phyloP scores from a whole-genome alignment of 1,140 invertebrate genomes.

The Epicauta chinensis region DNA sequence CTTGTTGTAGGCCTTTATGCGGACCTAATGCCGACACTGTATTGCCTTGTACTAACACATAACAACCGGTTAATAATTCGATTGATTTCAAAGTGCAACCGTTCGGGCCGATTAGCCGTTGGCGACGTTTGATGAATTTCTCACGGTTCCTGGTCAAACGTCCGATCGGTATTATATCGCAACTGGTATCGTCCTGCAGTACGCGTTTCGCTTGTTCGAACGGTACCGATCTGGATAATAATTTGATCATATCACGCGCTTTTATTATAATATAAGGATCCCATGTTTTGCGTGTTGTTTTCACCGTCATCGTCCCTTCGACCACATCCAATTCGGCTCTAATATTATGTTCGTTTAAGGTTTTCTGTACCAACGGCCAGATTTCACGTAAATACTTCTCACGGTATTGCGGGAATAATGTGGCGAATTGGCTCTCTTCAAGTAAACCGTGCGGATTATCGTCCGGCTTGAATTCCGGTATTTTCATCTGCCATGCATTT shows the following conservation, averaged over 20 bases:
- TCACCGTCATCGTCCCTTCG: slow-evolving; percentile 91
- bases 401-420: slow-evolving; percentile 75
- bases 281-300: slow-evolving; percentile 96
- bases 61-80: slow-evolving; percentile 96
- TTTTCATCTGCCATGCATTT: slow-evolving; percentile 84
- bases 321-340: slow-evolving; percentile 91
- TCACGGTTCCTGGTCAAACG: slow-evolving; percentile 87
- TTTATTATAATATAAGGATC: slow-evolving; percentile 98
- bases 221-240: slow-evolving; percentile 92
- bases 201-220: slow-evolving; percentile 88
- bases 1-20: slow-evolving; percentile 89
- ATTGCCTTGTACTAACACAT: slow-evolving; percentile 94
- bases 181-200: slow-evolving; percentile 83
- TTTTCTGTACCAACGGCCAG: slow-evolving; percentile 91
- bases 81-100: slow-evolving; percentile 97
- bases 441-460: slow-evolving; percentile 81
- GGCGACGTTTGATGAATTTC: slow-evolving; percentile 92
- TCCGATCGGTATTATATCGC: slow-evolving; percentile 97
- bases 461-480: slow-evolving; percentile 82
- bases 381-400: slow-evolving; percentile 95
- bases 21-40: slow-evolving; percentile 96
- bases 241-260: slow-evolving; percentile 92
- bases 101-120: slow-evolving; percentile 93
- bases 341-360: slow-evolving; percentile 68
- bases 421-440: slow-evolving; percentile 66